phyloP scores from a whole-genome alignment of 2,797 vertebrate species.

The Dermochelys coriacea region DNA sequence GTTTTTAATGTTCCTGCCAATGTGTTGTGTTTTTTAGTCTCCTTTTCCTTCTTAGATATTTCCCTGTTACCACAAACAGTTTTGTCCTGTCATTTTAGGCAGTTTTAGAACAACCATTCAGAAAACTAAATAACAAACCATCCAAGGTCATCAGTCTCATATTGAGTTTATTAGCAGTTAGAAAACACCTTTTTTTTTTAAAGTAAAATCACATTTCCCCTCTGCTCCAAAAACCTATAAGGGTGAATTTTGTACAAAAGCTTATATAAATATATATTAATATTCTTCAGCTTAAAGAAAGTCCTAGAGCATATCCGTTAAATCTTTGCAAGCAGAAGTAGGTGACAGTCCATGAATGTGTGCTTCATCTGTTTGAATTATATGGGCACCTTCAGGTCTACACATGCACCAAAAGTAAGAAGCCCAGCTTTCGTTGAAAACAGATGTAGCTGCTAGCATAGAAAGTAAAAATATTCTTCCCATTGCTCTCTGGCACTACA shows the following conservation, averaged over 20 bases:
- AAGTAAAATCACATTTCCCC: background rate
- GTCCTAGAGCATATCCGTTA: background rate
- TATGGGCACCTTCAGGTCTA: constrained; percentile 62
- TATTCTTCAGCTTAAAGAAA: background rate
- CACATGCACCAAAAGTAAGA: constrained; percentile 23
- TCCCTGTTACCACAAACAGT: background rate
- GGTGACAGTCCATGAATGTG: constrained; percentile 50
- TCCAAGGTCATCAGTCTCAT: background rate
- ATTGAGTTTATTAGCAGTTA: background rate
- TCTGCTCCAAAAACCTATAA: background rate
- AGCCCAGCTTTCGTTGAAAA: constrained; percentile 69
- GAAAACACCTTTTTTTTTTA: background rate
- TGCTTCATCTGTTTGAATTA: constrained; percentile 61
- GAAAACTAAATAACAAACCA: background rate
- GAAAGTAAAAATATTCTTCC: constrained; percentile 46
- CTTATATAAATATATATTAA: background rate
- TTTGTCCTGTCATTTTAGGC: background rate
- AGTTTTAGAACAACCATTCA: background rate
- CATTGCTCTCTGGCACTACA: background rate
- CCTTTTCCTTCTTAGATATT: background rate
- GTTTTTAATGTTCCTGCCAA: background rate
- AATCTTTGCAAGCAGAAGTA: constrained; percentile 3
- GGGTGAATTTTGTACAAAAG: background rate
- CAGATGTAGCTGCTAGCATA: constrained; percentile 60
- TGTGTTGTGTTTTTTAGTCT: background rate